Evolutionary conservation across 2,113 vertebrate species (phyloP), one percentile per base, ranked within the genome.

Genomic region (Pelecanus crispus): DNA sequence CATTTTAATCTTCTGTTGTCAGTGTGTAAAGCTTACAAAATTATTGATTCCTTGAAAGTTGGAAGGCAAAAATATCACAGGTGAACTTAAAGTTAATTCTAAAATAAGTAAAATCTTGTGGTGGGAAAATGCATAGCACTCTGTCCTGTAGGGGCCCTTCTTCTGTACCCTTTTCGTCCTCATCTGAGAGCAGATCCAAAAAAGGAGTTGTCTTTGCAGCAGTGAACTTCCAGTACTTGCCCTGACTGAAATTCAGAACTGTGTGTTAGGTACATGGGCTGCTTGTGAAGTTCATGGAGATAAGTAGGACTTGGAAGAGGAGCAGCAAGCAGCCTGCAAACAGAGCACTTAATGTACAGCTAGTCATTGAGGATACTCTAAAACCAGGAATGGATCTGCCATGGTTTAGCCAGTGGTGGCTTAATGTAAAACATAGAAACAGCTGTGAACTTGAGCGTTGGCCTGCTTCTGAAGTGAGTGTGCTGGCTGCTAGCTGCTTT

Each of bases 141-240:
- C 62, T 95, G 52, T 83, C 82, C 63, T 68, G 74, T 34, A 75
- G 88, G 92, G 97, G 91, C 89, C 86, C 65, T 93, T 88, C 50
- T 94, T 86, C 83, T 68, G 31, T 84, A 84, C 36, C 28, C 77
- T 91, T 81, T 94, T 68, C 2, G 8, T 93, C 49, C 77, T 92
- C 83, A 90, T 90, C 90, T 94, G 88, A 96, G 77, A 91, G 91
- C 77, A 95, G 88, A 91, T 91, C 95, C 95, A 96, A 97, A 96
- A 96, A 95, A 96, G 96, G 95, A 97, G 84, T 63, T 97, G 86
- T 97, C 89, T 94, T 79, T 79, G 93, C 94, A 84, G 73, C 83
- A 88, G 72, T 81, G 91, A 94, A 74, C 65, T 95, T 88, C 24
- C 80, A 91, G 86, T 84, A 25, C 80, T 78, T 92, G 45, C 59